Conservation (phyloP, 2,113 vertebrate species). For the Limanda limanda region DNA sequence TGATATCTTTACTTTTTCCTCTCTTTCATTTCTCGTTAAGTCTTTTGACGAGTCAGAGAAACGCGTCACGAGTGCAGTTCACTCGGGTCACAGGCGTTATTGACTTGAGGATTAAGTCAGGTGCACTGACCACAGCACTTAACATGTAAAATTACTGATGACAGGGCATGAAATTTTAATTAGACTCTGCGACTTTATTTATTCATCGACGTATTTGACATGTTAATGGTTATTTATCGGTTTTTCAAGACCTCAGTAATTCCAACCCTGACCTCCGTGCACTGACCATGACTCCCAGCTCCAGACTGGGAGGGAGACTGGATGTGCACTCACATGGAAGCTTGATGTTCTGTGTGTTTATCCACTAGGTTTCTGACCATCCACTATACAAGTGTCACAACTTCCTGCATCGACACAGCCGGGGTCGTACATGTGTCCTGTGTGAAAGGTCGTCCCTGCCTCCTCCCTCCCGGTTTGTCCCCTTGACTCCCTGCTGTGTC, state of each 20-base stretch:
- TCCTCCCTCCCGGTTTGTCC: background rate
- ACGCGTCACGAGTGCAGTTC: background rate
- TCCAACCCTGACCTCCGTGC: background rate
- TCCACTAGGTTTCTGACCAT: background rate
- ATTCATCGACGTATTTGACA: background rate
- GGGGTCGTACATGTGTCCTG: background rate
- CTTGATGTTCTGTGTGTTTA: background rate
- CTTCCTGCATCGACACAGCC: no score
- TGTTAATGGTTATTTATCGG: background rate
- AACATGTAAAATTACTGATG: background rate
- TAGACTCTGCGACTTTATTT: background rate
- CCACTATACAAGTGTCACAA: background rate
- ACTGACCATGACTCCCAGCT: background rate
- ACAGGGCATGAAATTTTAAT: background rate
- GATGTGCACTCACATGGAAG: no score
- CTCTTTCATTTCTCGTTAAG: no score
- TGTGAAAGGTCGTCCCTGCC: background rate
- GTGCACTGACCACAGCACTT: background rate
- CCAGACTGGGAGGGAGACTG: no score
- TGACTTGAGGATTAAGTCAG: background rate
- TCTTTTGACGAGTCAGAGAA: no score
- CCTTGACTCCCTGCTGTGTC: conserved; percentile 28
- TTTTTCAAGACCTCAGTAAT: background rate
- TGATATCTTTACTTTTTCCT: no score
- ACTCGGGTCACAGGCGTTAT: background rate